These are phyloP conservation scores for Diglossa cyanea DNA, from an alignment of 2,797 vertebrate genomes.

Conservation along the genomic window DNA sequence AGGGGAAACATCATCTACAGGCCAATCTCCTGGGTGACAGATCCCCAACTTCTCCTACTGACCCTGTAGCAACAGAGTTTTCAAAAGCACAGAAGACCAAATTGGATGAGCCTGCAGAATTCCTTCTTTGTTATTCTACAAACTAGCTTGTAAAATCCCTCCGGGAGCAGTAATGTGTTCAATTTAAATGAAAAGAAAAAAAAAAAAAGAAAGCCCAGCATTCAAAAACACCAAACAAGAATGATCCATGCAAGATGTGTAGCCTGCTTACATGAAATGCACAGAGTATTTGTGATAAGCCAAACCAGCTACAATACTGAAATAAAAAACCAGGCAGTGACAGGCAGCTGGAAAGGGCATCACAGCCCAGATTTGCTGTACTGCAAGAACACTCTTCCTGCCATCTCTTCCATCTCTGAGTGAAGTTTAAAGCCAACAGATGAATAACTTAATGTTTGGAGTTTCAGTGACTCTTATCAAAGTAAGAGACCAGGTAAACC, in stretches of 20 bases:
- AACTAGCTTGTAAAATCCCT: slow-evolving; percentile 1
- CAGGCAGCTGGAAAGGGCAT: not conserved
- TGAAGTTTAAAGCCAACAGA: not conserved
- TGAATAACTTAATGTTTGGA: not conserved
- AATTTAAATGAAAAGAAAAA: not conserved
- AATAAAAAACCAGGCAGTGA: not conserved
- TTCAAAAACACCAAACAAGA: not conserved
- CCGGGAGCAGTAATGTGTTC: not conserved
- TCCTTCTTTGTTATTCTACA: slow-evolving; percentile 34
- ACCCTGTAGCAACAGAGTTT: slow-evolving; percentile 3
- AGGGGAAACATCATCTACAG: slow-evolving; percentile 14
- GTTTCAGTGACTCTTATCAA: not conserved
- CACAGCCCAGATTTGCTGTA: not conserved
- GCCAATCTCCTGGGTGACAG: slow-evolving; percentile 5
- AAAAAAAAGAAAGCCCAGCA: not conserved
- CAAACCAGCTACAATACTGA: not conserved
- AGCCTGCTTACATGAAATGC: not conserved
- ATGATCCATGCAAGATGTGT: not conserved
- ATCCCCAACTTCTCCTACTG: not conserved
- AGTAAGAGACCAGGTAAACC: not conserved
- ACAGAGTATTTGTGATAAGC: not conserved
- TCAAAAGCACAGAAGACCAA: slow-evolving; percentile 29
- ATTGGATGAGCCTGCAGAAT: slow-evolving; percentile 33
- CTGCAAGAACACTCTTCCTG: not conserved
- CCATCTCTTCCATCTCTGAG: not conserved